Evolutionary conservation across 2,797 vertebrate genomes (phyloP), one percentile per base, ranked within the genome.

Genomic region (Danio choprae): DNA sequence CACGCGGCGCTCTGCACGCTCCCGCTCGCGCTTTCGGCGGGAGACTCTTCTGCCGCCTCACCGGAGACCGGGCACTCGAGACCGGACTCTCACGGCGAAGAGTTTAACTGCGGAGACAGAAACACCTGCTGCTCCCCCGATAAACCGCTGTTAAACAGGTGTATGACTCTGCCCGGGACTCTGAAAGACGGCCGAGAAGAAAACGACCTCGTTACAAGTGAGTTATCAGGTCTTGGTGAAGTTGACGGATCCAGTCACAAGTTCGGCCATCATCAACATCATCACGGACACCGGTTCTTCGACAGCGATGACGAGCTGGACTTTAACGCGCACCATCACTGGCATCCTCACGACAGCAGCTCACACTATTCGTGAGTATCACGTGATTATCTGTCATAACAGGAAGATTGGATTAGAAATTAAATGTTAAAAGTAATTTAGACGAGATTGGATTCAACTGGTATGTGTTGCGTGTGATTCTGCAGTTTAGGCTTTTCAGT

Each of bases 321-420:
- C 9, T 60, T 29, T 69, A 55, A 71, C 15, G 59, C 44, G 41
- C 74, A 65, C 6, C 59, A 77, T 44, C 83, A 83, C 58, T 79
- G 81, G 59, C 81, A 85, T 38, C 78, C 68, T 7, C 64, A 81
- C 29, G 62, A 59, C 29, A 59, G 67, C 44, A 69, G 43, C 43
- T 70, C 80, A 6, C 79, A 82, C 11, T 72, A 85, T 53, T 84
- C 82, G 86, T 87, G 77, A 87, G 86, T 87, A 64, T 41, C n/a
- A n/a, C 58, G 16, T 62, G 56, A 20, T 10, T 10, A 36, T 13
- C 36, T n/a, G 44, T 50, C 22, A 38, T 70, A 16, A 43, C 38
- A 20, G 1, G 62, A 13, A 7, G 20, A 9, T 22, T 50, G 4
- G 2, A 18, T 3, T 50, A 8, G 10, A 59, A 12, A 46, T 71